Evolutionary conservation across 92 coral and sea anemone genomes (phyloP).

Genomic region (Epizoanthus rinbou): DNA sequence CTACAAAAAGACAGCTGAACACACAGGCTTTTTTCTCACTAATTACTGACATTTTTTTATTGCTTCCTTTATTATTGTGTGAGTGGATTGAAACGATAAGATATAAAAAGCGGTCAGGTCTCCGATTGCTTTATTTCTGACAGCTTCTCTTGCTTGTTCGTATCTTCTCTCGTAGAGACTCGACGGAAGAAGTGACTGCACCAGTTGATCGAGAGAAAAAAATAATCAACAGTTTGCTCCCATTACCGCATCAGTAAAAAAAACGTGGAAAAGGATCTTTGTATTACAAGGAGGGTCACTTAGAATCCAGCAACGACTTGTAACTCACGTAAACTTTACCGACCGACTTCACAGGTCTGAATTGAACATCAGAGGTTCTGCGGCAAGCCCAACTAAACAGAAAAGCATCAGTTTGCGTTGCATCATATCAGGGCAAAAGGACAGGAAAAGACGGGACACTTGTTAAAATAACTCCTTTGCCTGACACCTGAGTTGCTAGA

Average conservation of each 20-base stretch:
- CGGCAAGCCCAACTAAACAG: too few relatives aligned
- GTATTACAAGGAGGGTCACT: too few relatives aligned
- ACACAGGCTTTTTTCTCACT: constrained; percentile 36
- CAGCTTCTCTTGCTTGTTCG: neutral
- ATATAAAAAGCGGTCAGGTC: constrained; percentile 32
- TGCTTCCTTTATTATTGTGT: constrained; percentile 26
- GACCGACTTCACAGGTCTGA: too few relatives aligned
- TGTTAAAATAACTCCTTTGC: neutral
- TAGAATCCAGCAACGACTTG: too few relatives aligned
- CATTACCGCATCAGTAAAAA: too few relatives aligned
- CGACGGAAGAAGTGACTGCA: neutral
- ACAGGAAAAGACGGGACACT: neutral
- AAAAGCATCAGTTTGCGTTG: neutral
- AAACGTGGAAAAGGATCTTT: too few relatives aligned
- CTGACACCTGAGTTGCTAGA: neutral
- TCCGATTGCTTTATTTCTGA: constrained; percentile 28
- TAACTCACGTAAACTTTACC: too few relatives aligned
- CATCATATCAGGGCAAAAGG: neutral
- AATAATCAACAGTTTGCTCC: neutral
- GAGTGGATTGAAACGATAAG: constrained; percentile 38
- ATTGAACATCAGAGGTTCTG: too few relatives aligned
- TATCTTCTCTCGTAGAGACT: neutral
- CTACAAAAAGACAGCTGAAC: constrained; percentile 31
- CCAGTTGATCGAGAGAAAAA: neutral
- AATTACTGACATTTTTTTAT: constrained; percentile 45